Base-by-base conservation (phyloP, 2,888 invertebrate genomes). In the Chloromyia formosa region DNA sequence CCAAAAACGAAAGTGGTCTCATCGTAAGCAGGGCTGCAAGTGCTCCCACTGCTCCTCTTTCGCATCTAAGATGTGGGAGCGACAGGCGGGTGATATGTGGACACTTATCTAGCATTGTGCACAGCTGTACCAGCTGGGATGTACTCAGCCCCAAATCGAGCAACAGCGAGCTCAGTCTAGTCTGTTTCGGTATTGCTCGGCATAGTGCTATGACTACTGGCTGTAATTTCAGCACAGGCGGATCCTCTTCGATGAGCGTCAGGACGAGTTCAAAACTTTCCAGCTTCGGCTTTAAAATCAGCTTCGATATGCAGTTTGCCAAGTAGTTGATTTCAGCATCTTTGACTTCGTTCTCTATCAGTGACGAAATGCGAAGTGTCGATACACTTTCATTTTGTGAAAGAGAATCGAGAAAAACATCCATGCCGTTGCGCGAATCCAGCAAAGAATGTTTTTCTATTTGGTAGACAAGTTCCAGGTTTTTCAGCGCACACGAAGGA, bases 61-160 rank as follows among this genome's bases (percentile, higher is more conserved):
- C 88, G 78, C 88, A 88, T 74, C 88, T 86, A 74, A 88, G 83
- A 82, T 88, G 88, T 10, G 88, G 88, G 78, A 88, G 82, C 77
- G 88, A 87, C 74, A 88, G 81, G 53, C 88, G 84, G 75, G 87
- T 86, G 56, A 88, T 85, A 79, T 86, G 86, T 62, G 86, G 83
- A 79, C 87, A 87, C 77, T 84, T 84, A 77, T 87, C 86, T 40
- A 88, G 83, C 10, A 86, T 86, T 3, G 83, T 81, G 80, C 88
- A 88, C 75, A 88, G 83, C 78, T 88, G 87, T 58, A 86, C 85
- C 76, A 88, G 84, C 83, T 88, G 88, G 56, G 86, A 84, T 40
- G 87, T 86, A 74, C 87, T 86, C 75, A 88, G 83, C 80, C 87
- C 87, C 81, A 88, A 84, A 82, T 88, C 88, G 75, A 88, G 82